phyloP scores from a whole-genome alignment of 2,113 vertebrate genomes.

The Erpornis zantholeuca region DNA sequence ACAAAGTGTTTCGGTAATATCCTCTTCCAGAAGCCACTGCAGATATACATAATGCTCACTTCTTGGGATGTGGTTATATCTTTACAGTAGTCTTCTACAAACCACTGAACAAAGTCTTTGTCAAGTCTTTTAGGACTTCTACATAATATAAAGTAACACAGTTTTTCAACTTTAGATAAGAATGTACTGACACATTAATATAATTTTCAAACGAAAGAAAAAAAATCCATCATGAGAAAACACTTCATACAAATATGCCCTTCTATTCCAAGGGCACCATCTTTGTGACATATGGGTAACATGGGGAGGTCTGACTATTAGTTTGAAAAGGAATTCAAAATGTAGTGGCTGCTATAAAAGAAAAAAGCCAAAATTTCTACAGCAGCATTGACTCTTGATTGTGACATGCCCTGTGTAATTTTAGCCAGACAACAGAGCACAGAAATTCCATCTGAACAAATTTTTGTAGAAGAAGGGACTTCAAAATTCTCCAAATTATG shows the following conservation, averaged over 20 bases:
- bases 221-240: neutral
- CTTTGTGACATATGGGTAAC: neutral
- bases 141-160: neutral
- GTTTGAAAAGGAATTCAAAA: neutral
- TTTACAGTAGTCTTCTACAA: neutral
- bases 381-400: neutral
- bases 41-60: neutral
- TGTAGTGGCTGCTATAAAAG: neutral
- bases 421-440: neutral
- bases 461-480: neutral
- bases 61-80: neutral
- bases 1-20: neutral
- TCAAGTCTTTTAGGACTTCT: neutral
- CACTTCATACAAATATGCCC: neutral
- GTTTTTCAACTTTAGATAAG: neutral
- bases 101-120: neutral
- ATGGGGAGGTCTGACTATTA: neutral
- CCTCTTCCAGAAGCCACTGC: neutral
- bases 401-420: neutral
- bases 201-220: neutral
- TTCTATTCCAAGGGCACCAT: neutral
- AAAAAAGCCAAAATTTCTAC: neutral
- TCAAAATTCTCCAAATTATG: neutral
- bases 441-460: neutral
- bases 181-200: neutral